Base-by-base conservation (phyloP, 2,888 invertebrate genomes). In the Aradus depressus region DNA sequence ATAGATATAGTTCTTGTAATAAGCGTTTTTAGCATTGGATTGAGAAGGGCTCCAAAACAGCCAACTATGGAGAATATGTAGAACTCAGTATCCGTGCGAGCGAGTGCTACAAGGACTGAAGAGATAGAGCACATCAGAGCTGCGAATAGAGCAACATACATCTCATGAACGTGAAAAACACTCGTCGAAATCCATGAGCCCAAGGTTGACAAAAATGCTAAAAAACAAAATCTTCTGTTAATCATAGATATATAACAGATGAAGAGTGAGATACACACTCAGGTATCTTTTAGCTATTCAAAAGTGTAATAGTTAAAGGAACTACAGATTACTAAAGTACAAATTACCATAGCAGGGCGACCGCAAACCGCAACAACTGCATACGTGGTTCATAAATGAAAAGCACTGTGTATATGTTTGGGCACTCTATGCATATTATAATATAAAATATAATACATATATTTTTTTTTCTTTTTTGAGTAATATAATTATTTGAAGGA, bases 1-100 rank as follows among this genome's bases (percentile, higher is more conserved):
- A 26, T 32, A n/a, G 44, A 18, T 18, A 51, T 39, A 22, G 18
- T 51, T 6, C 39, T 35, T 18, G 44, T 34, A n/a, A 51, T 44
- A 16, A 44, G 39, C 16, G 44, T 35, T 44, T 41, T 51, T 12
- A 44, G 28, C 38, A 44, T 44, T 4, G 51, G 51, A 14, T 41
- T 41, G 12, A 51, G 26, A 19, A 51, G 28, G 12, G 19, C n/a
- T 31, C 39, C 35, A 4, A 51, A 44, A 28, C 44, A 51, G 5
- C 44, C 51, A 22, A 51, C 32, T 1, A 38, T 14, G 21, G 51
- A 37, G 26, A 44, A 51, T n/a, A 51, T 14, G n/a, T 44, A 39
- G 25, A 25, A 51, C 18, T 44, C 35, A 2, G 21, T 28, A 3
- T 25, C 16, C 12, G 28, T 51, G n/a, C 37, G 23, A 10, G 38